Evolutionary conservation across 2,888 invertebrate species (phyloP), one percentile per base, ranked within the genome.

Genomic region (Pteria penguin): DNA sequence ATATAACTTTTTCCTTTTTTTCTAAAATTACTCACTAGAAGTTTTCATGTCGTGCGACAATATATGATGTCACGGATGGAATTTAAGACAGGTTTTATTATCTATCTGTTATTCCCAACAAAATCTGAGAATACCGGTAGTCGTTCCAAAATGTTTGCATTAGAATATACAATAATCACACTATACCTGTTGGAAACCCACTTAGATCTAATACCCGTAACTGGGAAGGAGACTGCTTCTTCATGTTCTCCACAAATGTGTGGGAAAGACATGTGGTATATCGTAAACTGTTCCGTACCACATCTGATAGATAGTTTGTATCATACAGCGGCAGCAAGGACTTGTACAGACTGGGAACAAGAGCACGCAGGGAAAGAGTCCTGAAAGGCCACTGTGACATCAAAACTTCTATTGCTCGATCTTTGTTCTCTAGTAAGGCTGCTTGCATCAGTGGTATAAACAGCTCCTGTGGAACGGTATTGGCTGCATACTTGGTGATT

Each of bases 231-330:
- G 82, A 72, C 61, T 86, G 85, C 78, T 88, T 88, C 75, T 90
- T 90, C 29, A 91, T 76, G 32, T 88, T 85, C 65, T 90, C 89
- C 32, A 90, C 80, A 67, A 90, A 90, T 27, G 88, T 87, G 77
- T 91, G 90, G 4, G 88, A 88, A 31, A 91, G 78, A 67, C 86
- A 85, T 8, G 90, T 91, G 2, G 91, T 91, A 75, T 88, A 90
- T 65, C 89, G 85, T 66, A 91, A 82, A 4, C 89, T 89, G 54
- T 83, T 78, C 55, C 84, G 82, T 31, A 88, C 88, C 24, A 86
- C 80, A 31, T 87, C 84, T 2, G 80, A 78, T 63, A 88, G 79
- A 55, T 89, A 85, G 5, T 79, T 73, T 24, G 79, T 72, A 71
- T 86, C 84, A 78, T 89, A 87, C 24, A 90, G 78, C 5, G 87